Conservation (phyloP, 2,113 vertebrate species). For the Candoia aspera region DNA sequence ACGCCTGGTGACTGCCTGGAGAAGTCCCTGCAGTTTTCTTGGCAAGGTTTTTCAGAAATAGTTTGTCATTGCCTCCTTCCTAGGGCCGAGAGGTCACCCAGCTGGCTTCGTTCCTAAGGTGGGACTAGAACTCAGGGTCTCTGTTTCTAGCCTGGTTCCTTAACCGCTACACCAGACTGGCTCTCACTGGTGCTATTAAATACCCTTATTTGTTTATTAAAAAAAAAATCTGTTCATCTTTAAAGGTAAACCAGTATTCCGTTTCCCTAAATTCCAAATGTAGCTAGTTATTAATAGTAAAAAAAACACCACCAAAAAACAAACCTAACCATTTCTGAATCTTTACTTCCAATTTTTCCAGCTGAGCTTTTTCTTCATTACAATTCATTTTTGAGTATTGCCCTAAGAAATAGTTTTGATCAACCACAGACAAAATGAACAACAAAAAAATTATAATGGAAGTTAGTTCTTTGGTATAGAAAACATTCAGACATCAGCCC, state of each 20-base stretch:
- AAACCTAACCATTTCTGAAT: background rate
- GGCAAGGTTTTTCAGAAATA: too few species aligned
- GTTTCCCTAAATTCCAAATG: background rate
- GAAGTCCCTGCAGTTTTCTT: too few species aligned
- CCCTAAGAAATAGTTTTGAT: background rate
- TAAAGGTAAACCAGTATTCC: background rate
- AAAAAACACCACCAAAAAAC: conserved; percentile 2
- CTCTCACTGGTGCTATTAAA: background rate
- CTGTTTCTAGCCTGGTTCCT: background rate
- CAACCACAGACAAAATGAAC: background rate
- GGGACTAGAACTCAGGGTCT: background rate
- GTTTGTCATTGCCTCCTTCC: background rate
- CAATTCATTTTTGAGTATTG: background rate
- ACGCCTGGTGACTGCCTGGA: too few species aligned
- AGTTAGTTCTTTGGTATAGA: background rate
- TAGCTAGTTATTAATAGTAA: background rate
- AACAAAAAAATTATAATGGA: background rate
- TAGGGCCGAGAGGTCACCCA: background rate
- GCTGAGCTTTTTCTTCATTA: background rate
- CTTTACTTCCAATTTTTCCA: background rate
- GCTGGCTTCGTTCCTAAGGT: background rate
- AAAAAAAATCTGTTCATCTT: background rate
- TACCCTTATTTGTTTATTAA: background rate
- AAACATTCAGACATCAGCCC: background rate
- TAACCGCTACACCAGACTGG: background rate